These are phyloP conservation scores for Physella acuta DNA, from an alignment of 1,140 invertebrate genomes.

Conservation along the genomic window DNA sequence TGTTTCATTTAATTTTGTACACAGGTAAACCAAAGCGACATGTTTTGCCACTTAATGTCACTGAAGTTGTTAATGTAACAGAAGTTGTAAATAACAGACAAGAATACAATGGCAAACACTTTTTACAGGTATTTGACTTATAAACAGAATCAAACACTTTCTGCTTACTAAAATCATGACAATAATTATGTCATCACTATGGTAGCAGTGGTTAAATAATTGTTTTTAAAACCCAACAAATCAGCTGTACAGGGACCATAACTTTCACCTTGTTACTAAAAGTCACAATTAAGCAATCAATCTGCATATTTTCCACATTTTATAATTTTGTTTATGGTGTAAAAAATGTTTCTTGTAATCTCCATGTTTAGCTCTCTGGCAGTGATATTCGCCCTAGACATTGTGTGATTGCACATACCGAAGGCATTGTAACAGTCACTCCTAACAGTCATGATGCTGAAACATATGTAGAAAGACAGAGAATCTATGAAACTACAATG, in stretches of 20 bases:
- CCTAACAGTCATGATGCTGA: slow-evolving; percentile 84
- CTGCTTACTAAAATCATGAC: too few relatives aligned
- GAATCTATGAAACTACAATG: slow-evolving; percentile 89
- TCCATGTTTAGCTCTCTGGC: slow-evolving; percentile 49
- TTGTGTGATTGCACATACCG: slow-evolving; percentile 87
- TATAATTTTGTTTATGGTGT: too few relatives aligned
- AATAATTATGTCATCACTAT: too few relatives aligned
- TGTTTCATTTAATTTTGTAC: slow-evolving; percentile 60
- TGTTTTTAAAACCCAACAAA: too few relatives aligned
- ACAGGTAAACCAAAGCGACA: slow-evolving; percentile 66
- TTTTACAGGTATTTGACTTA: slow-evolving; percentile 39
- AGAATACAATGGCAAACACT: slow-evolving; percentile 57
- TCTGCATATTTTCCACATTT: too few relatives aligned
- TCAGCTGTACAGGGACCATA: too few relatives aligned
- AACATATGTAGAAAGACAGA: slow-evolving; percentile 89
- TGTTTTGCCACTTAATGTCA: slow-evolving; percentile 71
- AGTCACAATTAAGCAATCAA: too few relatives aligned
- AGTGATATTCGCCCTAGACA: slow-evolving; percentile 80
- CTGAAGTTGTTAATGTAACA: slow-evolving; percentile 74
- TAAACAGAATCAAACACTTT: too few relatives aligned
- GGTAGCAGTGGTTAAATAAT: too few relatives aligned
- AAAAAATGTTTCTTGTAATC: too few relatives aligned
- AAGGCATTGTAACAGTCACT: slow-evolving; percentile 90
- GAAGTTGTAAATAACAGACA: slow-evolving; percentile 70
- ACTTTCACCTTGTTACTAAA: too few relatives aligned